phyloP scores from a whole-genome alignment of 1,140 invertebrate species.

The Idris sp. region DNA sequence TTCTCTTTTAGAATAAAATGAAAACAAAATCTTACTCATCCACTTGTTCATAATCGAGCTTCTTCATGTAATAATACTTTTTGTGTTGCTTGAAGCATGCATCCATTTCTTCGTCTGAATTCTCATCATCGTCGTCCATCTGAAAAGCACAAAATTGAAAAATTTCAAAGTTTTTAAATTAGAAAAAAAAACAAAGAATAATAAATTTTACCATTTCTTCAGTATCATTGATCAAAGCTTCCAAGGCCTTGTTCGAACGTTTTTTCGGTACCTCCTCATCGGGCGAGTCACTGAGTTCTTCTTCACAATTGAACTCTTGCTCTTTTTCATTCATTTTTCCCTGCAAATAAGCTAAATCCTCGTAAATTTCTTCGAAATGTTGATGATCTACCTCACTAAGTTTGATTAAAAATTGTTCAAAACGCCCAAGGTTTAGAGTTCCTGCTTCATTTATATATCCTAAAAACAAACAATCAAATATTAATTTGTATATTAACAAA shows the following conservation, averaged over 20 bases:
- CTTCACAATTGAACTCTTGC: conserved; percentile 51
- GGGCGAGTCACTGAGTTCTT: conserved; percentile 53
- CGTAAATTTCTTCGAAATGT: conserved; percentile 89
- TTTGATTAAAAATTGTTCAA: conserved; percentile 91
- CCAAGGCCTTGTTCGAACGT: conserved; percentile 78
- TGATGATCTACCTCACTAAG: conserved; percentile 89
- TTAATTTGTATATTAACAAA: conserved; percentile 20
- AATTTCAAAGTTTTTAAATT: neutral
- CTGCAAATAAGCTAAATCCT: conserved; percentile 92
- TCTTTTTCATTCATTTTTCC: conserved; percentile 82
- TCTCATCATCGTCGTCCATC: conserved; percentile 77
- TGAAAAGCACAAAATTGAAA: conserved; percentile 34
- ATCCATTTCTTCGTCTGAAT: conserved; percentile 77
- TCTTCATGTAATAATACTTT: conserved; percentile 93
- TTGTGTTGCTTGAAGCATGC: conserved; percentile 89
- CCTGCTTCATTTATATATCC: conserved; percentile 96
- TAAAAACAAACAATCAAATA: conserved; percentile 67
- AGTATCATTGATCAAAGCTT: conserved; percentile 81
- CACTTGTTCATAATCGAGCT: conserved; percentile 84
- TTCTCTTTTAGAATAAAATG: neutral
- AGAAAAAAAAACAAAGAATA: neutral
- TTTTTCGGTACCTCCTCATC: conserved; percentile 54
- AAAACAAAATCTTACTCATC: conserved; percentile 27
- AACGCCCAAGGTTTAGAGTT: conserved; percentile 88
- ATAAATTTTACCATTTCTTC: conserved; percentile 78